Evolutionary conservation across 1,140 invertebrate species (phyloP), one percentile per base, ranked within the genome.

Genomic region (Drosophila neocordata): DNA sequence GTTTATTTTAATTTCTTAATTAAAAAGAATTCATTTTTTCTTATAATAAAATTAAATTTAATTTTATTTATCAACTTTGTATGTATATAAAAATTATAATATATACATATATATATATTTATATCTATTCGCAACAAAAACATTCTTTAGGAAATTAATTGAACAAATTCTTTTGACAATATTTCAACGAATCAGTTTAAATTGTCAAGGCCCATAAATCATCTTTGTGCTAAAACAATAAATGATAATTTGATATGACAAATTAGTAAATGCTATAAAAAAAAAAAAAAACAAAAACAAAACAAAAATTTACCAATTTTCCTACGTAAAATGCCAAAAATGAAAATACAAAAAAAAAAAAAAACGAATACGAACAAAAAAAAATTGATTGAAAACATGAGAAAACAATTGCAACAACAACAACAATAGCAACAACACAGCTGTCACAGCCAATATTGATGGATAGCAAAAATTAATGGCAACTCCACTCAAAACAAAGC

Each of bases 311-410:
- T 31, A 11, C 15, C 2, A 37, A 22, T 20, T 48, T 48, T 18
- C 15, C 27, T 1, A 20, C 11, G 41, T 27, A 65, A 51, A 73
- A 73, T 73, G 69, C 35, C 69, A 73, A 37, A 27, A 55, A n/a
- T n/a, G n/a, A 44, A 35, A 24, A 2, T 24, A 24, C 1, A 24
- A 15, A 44, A 44, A 18, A 44, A 44, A 37, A 37, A 37, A 37
- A n/a, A n/a, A n/a, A n/a, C n/a, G n/a, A n/a, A n/a, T n/a, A n/a
- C n/a, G n/a, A n/a, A n/a, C n/a, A n/a, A n/a, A n/a, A n/a, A n/a
- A n/a, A 38, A 41, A 65, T 41, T 73, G 71, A 73, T 73, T 73
- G 69, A 73, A 73, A 56, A 70, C 63, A 69, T 65, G 70, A 65
- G 53, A 73, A 73, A 22, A 13, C 22, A 70, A 64, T 34, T 27